Percentiles rank a stretch among this genome's conserved stretches.
These are phyloP conservation scores for Notarius quadriscutis DNA, from an alignment of 2,113 vertebrate genomes.

Conservation along the genomic window DNA sequence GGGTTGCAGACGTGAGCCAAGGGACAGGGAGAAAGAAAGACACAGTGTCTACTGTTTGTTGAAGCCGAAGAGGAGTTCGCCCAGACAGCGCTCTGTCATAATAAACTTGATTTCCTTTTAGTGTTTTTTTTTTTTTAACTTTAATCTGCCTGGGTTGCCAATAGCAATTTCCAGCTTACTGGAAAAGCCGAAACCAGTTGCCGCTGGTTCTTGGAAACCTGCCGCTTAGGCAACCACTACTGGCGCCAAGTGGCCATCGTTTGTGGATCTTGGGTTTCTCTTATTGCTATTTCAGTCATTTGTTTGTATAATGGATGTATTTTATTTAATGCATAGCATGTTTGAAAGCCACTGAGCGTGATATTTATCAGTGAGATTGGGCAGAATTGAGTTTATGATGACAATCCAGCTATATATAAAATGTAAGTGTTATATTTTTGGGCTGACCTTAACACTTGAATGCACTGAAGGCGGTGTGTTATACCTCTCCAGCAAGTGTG, in stretches of 20 bases:
- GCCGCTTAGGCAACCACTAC: conserved; percentile 64
- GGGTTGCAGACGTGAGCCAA: background rate
- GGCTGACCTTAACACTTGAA: background rate
- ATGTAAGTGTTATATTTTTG: background rate
- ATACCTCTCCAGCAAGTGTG: background rate
- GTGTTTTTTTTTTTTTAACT: conserved; percentile 37
- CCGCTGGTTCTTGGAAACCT: conserved; percentile 57
- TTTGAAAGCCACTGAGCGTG: conserved; percentile 68
- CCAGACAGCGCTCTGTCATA: conserved; percentile 25
- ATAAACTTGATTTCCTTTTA: conserved; percentile 44
- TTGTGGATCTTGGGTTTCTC: conserved; percentile 64
- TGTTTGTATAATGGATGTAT: conserved; percentile 63
- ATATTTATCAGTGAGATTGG: conserved; percentile 53
- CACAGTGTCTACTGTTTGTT: conserved; percentile 17
- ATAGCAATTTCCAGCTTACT: conserved; percentile 45
- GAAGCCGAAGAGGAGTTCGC: conserved; percentile 35
- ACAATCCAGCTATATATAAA: background rate
- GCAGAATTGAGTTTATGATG: background rate
- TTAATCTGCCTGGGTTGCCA: conserved; percentile 45
- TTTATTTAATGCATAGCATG: conserved; percentile 66
- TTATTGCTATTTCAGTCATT: conserved; percentile 67
- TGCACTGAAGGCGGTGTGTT: background rate
- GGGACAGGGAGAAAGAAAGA: conserved; percentile 16
- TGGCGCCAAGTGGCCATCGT: conserved; percentile 58
- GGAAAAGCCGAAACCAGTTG: conserved; percentile 38